Evolutionary conservation across 2,797 vertebrate genomes (phyloP), one percentile per base, ranked within the genome.

Genomic region (Enteromius trimaculatus): DNA sequence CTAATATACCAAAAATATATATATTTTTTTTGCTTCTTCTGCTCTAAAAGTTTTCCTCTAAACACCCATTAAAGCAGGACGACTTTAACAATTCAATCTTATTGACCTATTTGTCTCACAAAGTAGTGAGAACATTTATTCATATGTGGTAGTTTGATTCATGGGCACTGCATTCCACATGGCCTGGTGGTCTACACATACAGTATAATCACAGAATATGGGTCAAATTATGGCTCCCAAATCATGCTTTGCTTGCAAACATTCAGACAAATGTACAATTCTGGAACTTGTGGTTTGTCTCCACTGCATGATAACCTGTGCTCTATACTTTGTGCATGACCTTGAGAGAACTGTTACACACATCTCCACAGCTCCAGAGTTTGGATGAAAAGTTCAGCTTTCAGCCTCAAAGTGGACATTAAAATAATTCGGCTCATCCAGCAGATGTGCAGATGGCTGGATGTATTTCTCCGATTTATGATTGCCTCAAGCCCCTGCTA

Each of bases 371-470:
- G 39, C 44, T 34, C 42, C 29, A 13, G 58, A 34, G 6, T 3
- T 51, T 51, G 19, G 60, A 66, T 17, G 29, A 66, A 60, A 66
- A 34, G 3, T 21, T 66, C 2, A 7, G 13, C 31, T 66, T 51
- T 79, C 44, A 79, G 19, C 21, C 42, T 66, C 19, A n/a, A 66
- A 37, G 49, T 66, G 44, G 44, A 66, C 77, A 66, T 78, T 79
- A 66, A 66, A 79, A 37, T 68, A 47, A 23, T 37, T 66, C 29
- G 17, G 21, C 21, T 66, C 44, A 51, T 34, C 42, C 34, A 17
- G 19, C 74, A 60, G 74, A 77, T 77, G 74, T 77, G 39, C 68
- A 44, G 39, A 14, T 44, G 66, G n/a, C 37, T 44, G 66, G 39
- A 9, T 26, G 14, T 77, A 42, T 77, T 60, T 0, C 34, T 26